Base-by-base conservation (phyloP, 2,113 vertebrate genomes). In the Silurus meridionalis region DNA sequence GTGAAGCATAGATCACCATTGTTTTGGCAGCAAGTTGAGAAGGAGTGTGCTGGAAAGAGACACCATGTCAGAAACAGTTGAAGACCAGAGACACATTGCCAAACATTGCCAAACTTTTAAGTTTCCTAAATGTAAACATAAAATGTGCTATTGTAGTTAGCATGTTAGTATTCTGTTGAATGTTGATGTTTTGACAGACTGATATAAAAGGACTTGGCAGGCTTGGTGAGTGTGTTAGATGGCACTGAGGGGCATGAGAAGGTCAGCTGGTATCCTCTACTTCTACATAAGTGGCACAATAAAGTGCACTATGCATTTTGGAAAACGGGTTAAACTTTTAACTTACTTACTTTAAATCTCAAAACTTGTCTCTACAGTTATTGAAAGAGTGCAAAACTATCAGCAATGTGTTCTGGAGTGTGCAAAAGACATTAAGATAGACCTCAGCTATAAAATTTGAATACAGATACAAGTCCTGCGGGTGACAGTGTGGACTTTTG, bases 1-100 rank as follows among this genome's bases (percentile, higher is more conserved):
- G 80, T 88, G 77, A 87, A 91, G 89, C 85, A 90, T 85, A 89
- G 90, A 87, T 89, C 88, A 88, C 74, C 78, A 84, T 88, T 84
- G 86, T 86, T 86, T 89, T 89, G 77, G 61, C 74, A 89, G 87
- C 23, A 64, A 69, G 80, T 72, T 48, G 53, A 83, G 83, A 77
- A 61, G 48, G 87, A 66, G 80, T 79, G 66, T 57, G 61, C 46
- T 72, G 75, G 46, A 80, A 46, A 80, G 14, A 50, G 64, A 87
- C 82, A 83, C 52, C 46, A 69, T 63, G 52, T 37, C n/a, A 55
- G 60, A 60, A 81, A 37, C 25, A 72, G 82, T 46, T 79, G 83
- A 50, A 60, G 28, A 67, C 46, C 21, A 15, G 55, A 21, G 25
- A 77, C 74, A 57, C n/a, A 58, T 69, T 2, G 15, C 48, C 74